A percentile compares a stretch with the other conserved stretches of the same genome.
Evolutionary conservation across 2,888 invertebrate species (phyloP).

Genomic region (Nebria salina): DNA sequence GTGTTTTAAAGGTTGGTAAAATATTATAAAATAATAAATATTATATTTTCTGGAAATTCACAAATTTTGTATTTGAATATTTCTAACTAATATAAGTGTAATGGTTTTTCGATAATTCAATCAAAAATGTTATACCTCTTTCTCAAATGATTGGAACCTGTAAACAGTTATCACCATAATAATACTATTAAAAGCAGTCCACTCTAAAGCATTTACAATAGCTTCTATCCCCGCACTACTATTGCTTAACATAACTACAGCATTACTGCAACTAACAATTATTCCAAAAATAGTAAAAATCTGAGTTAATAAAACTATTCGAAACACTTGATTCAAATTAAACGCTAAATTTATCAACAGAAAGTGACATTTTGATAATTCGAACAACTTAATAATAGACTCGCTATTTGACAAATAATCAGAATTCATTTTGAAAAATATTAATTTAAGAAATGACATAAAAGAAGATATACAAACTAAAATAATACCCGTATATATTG

Average conservation of each 20-base stretch:
- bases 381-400: not conserved
- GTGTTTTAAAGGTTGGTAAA: no score
- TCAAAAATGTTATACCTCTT: not conserved
- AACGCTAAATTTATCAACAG: not conserved
- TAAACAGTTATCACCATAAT: not conserved
- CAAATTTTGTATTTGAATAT: no score
- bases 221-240: not conserved
- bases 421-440: constrained; percentile 9
- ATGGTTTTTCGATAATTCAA: no score
- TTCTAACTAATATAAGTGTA: no score
- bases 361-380: not conserved
- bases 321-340: constrained; percentile 8
- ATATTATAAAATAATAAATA: no score
- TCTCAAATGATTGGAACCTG: not conserved
- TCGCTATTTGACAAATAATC: not conserved
- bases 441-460: not conserved
- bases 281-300: not conserved
- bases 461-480: not conserved
- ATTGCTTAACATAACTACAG: not conserved
- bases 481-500: not conserved
- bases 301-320: not conserved
- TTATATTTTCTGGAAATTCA: no score
- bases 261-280: not conserved
- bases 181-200: not conserved
- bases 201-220: not conserved